Evolutionary conservation across 2,797 vertebrate species (phyloP).

Genomic region (Bufotes viridis): DNA sequence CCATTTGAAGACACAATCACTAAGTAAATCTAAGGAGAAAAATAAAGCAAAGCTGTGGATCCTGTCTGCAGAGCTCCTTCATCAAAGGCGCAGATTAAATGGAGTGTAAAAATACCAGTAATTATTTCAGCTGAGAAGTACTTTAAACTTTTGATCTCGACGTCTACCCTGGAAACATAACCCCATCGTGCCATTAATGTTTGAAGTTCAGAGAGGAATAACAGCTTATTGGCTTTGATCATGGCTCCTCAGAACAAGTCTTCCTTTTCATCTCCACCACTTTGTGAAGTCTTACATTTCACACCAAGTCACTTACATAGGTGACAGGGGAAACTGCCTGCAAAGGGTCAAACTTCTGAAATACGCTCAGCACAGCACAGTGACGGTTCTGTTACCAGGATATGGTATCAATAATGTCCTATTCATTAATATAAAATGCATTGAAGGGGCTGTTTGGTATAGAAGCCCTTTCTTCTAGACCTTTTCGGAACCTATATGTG

Average conservation of each 20-base stretch:
- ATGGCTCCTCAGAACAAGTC: conserved; percentile 76
- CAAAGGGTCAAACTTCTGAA: conserved; percentile 46
- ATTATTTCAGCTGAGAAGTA: conserved; percentile 50
- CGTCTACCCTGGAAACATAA: conserved; percentile 71
- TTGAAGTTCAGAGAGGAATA: conserved; percentile 76
- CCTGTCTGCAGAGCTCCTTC: conserved; percentile 17
- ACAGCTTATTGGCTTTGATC: conserved; percentile 77
- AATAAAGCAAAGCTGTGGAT: conserved; percentile 7
- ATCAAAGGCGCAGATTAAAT: conserved; percentile 56
- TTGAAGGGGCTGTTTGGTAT: neutral
- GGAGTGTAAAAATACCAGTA: conserved; percentile 52
- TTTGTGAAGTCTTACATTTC: conserved; percentile 70
- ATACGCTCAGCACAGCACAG: conserved; percentile 27
- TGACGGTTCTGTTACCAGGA: too few relatives aligned
- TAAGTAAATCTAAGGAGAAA: conserved; percentile 16
- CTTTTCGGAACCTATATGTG: too few relatives aligned
- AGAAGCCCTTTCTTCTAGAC: neutral
- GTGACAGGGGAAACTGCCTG: conserved; percentile 63
- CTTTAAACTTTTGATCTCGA: neutral
- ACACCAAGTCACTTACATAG: conserved; percentile 68
- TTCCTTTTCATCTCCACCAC: conserved; percentile 72
- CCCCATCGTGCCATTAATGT: conserved; percentile 75
- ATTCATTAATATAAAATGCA: neutral
- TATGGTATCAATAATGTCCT: neutral
- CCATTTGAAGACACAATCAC: neutral